Base-by-base conservation (phyloP, 2,113 vertebrate genomes). In the Tonatia bakeri region DNA sequence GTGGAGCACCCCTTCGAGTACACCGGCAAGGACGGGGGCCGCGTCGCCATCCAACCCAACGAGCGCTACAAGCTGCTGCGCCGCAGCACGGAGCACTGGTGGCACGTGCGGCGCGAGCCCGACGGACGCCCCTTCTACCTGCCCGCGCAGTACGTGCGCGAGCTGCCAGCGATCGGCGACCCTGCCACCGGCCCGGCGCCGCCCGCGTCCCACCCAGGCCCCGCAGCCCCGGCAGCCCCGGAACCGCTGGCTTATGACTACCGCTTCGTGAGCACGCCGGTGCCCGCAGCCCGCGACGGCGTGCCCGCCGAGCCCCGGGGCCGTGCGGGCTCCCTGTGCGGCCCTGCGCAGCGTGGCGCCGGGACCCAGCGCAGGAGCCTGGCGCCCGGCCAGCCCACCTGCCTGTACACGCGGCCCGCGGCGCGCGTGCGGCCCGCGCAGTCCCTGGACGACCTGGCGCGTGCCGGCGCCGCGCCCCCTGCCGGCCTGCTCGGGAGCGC, bases 11-110 rank as follows among this genome's bases (percentile, higher is more conserved):
- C 98, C 87, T 99, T 98, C 77, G 98, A 99, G 97, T 99, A 99
- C 97, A 98, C 95, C 0, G 96, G 98, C 16, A 99, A 98, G 94
- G 99, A 99, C 0, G 99, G 99, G 3, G 97, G 96, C 43, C 96
- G 97, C 3, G 98, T 99, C 8, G 98, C 98, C 97, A 99, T 99
- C 97, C 99, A 98, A 75, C 99, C 99, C 11, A 98, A 99, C 1
- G 99, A 99, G 95, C 98, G 98, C 84, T 99, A 99, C 86, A 96
- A 99, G 59, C 99, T 99, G 38, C 93, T 99, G 76, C 98, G 98
- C 70, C 98, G 98, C 81, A 99, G 99, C 38, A 99, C 99, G 3
- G 98, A 99, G 15, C 98, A 99, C 98, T 99, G 99, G 99, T 99
- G 99, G 99, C 99, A 99, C 2, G 99, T 99, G 67, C 93, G 98